Evolutionary conservation across 1,140 invertebrate species (phyloP).

Genomic region (Drosophila arizonae): DNA sequence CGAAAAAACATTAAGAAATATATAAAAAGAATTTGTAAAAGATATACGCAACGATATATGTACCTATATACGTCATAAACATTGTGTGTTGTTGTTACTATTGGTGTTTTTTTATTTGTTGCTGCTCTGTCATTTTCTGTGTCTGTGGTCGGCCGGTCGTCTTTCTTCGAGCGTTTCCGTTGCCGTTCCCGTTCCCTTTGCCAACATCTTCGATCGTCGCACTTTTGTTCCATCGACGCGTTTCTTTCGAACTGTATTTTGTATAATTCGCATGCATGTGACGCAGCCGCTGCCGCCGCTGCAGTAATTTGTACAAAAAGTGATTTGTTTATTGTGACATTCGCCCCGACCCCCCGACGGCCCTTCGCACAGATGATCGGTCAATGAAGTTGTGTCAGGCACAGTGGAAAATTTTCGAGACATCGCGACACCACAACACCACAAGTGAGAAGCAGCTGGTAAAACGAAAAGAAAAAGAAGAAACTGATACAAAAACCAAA

Average conservation of each 20-base stretch:
- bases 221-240: slow-evolving; percentile 58
- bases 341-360: not conserved
- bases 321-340: slow-evolving; percentile 37
- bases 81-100: slow-evolving; percentile 31
- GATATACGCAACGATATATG: slow-evolving; percentile 33
- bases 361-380: slow-evolving; percentile 25
- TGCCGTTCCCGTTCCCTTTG: slow-evolving; percentile 34
- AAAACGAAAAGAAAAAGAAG: slow-evolving; percentile 9
- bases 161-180: slow-evolving; percentile 29
- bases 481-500: slow-evolving; percentile 5
- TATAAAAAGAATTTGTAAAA: slow-evolving; percentile 36
- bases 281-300: slow-evolving; percentile 20
- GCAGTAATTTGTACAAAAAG: slow-evolving; percentile 23
- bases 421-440: not conserved
- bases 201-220: slow-evolving; percentile 34
- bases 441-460: slow-evolving; percentile 31
- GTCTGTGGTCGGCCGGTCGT: slow-evolving; percentile 18
- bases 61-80: slow-evolving; percentile 29
- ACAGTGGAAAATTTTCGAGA: slow-evolving; percentile 66
- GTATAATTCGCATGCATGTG: slow-evolving; percentile 33
- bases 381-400: slow-evolving; percentile 52
- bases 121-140: slow-evolving; percentile 45
- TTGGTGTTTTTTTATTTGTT: slow-evolving; percentile 34
- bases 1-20: slow-evolving; percentile 23
- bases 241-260: slow-evolving; percentile 34